Conservation (phyloP, 1,140 invertebrate species). For the Lordiphosa stackelbergi region DNA sequence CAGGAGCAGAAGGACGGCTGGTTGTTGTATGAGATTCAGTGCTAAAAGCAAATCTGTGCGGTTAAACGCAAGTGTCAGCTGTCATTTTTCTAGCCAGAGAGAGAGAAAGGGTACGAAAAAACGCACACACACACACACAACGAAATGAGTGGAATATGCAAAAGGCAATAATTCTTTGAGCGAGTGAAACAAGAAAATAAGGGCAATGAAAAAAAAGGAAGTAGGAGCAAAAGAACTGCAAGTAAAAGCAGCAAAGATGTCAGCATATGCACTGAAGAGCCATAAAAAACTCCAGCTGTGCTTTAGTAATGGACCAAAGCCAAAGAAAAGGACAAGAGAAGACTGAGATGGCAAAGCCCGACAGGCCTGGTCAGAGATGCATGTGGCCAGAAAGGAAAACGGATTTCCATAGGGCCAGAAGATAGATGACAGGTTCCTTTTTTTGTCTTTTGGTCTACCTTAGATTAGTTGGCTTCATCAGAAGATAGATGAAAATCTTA, state of each 20-base stretch:
- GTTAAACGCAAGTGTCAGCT: constrained; percentile 75
- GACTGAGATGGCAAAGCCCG: neutral
- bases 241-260: constrained; percentile 34
- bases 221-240: constrained; percentile 37
- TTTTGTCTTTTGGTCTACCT: constrained; percentile 33
- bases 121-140: constrained; percentile 4
- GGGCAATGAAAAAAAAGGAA: constrained; percentile 43
- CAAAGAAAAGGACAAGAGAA: neutral
- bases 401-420: constrained; percentile 56
- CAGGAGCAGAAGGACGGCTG: constrained; percentile 5
- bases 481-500: constrained; percentile 15
- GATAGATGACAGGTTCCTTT: constrained; percentile 47
- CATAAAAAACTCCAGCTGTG: constrained; percentile 34
- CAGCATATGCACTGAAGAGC: constrained; percentile 40
- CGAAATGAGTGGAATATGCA: constrained; percentile 47
- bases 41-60: constrained; percentile 67
- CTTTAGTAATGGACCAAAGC: constrained; percentile 17
- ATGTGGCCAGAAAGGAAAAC: constrained; percentile 26
- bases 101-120: constrained; percentile 2
- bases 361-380: constrained; percentile 16
- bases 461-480: constrained; percentile 41
- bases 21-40: constrained; percentile 9
- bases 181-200: constrained; percentile 73
- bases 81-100: constrained; percentile 58
- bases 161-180: constrained; percentile 68